phyloP scores from a whole-genome alignment of 2,113 vertebrate genomes.

The Patagioenas fasciata region DNA sequence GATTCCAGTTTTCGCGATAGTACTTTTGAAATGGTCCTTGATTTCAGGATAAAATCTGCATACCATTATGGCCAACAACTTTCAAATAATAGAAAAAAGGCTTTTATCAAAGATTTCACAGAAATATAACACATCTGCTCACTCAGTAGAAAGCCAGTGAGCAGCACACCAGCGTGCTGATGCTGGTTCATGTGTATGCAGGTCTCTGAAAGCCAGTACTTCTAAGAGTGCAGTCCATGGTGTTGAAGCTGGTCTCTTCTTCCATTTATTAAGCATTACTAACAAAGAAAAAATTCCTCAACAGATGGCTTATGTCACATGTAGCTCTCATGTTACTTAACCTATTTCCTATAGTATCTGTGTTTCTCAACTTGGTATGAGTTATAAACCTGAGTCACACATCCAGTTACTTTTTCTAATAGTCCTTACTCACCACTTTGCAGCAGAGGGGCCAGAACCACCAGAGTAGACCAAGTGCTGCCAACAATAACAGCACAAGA shows the following conservation, averaged over 20 bases:
- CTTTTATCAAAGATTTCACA: background rate
- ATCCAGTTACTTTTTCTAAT: background rate
- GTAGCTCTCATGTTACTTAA: background rate
- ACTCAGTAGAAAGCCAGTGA: background rate
- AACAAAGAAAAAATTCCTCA: background rate
- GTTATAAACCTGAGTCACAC: background rate
- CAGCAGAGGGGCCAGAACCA: constrained; percentile 99
- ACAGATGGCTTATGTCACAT: background rate
- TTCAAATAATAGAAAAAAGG: background rate
- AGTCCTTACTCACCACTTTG: constrained; percentile 88
- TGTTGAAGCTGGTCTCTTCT: background rate
- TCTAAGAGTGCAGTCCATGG: background rate
- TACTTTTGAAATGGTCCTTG: background rate
- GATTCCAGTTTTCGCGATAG: constrained; percentile 5
- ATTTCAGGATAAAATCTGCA: constrained; percentile 32
- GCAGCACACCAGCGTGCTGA: background rate
- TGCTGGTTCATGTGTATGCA: background rate
- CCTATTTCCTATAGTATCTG: background rate
- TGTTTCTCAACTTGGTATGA: background rate
- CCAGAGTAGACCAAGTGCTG: constrained; percentile 86
- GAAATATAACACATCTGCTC: background rate
- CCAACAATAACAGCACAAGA: constrained; percentile 83
- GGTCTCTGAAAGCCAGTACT: background rate
- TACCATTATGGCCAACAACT: background rate
- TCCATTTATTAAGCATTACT: background rate